Conservation (phyloP, 2,113 vertebrate genomes). For the Chionomys nivalis region DNA sequence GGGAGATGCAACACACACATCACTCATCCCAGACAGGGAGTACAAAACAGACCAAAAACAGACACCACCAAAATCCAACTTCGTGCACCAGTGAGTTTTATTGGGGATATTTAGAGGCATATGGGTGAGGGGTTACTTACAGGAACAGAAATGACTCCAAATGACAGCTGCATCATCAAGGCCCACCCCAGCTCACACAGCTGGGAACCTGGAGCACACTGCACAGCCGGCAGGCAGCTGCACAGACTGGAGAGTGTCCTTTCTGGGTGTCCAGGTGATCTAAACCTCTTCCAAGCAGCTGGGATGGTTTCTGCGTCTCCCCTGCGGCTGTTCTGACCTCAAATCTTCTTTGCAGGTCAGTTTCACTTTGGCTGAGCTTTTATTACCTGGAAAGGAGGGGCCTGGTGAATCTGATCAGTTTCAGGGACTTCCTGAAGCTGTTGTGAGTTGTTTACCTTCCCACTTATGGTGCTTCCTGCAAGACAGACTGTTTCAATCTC, state of each 20-base stretch:
- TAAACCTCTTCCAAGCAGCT: background rate
- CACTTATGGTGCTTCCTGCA: background rate
- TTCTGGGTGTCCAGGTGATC: background rate
- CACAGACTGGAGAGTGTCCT: background rate
- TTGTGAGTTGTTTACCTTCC: background rate
- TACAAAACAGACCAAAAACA: background rate
- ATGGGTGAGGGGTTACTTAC: background rate
- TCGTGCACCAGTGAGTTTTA: background rate
- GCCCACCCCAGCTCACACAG: background rate
- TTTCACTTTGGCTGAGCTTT: background rate
- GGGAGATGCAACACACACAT: background rate
- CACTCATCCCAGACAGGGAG: background rate
- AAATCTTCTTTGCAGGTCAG: background rate
- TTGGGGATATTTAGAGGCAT: background rate
- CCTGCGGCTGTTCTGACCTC: background rate
- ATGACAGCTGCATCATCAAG: background rate
- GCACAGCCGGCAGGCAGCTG: background rate
- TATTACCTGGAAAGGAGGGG: background rate
- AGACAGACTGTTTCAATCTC: background rate
- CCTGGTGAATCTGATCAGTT: background rate
- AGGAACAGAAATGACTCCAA: background rate
- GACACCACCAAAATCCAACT: background rate
- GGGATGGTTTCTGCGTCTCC: background rate
- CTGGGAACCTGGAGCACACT: background rate
- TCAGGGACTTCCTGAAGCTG: background rate